Percentiles rank a stretch among this genome's conserved stretches.
These are phyloP conservation scores for Mizuhopecten yessoensis DNA, from an alignment of 1,140 invertebrate species.

Conservation along the genomic window DNA sequence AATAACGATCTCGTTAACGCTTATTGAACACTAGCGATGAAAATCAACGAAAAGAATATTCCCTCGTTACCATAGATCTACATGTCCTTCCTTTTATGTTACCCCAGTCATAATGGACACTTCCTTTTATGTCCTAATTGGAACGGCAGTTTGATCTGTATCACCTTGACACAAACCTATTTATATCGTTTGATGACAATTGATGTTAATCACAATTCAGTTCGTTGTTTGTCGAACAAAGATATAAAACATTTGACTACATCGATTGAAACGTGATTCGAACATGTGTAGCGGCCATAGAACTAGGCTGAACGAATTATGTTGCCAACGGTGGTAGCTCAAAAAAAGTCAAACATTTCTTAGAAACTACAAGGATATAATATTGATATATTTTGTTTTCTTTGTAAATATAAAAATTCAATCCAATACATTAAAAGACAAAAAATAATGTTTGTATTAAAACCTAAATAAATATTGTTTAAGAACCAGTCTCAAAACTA, in stretches of 20 bases:
- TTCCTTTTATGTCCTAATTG: conserved; percentile 12
- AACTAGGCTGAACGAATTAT: not conserved
- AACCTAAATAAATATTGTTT: too few relatives aligned
- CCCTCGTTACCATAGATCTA: conserved; percentile 12
- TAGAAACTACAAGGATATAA: too few relatives aligned
- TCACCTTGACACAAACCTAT: not conserved
- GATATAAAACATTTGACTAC: too few relatives aligned
- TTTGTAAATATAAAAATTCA: too few relatives aligned
- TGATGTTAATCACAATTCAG: not conserved
- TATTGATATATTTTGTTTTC: too few relatives aligned
- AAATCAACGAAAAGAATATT: not conserved
- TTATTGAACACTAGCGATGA: too few relatives aligned
- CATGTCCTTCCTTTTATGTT: conserved; percentile 15
- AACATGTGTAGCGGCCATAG: not conserved
- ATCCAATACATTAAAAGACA: too few relatives aligned
- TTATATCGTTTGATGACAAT: not conserved
- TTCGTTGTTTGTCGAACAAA: not conserved
- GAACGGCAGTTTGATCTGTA: not conserved
- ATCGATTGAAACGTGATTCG: not conserved
- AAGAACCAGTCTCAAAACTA: too few relatives aligned
- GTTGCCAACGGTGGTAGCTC: too few relatives aligned
- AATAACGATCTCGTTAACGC: too few relatives aligned
- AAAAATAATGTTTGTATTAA: too few relatives aligned
- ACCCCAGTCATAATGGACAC: not conserved
- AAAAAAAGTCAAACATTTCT: too few relatives aligned